A percentile compares a stretch with the other conserved stretches of the same genome.
Conservation (phyloP, 2,797 vertebrate species). For the Cuniculus paca region DNA sequence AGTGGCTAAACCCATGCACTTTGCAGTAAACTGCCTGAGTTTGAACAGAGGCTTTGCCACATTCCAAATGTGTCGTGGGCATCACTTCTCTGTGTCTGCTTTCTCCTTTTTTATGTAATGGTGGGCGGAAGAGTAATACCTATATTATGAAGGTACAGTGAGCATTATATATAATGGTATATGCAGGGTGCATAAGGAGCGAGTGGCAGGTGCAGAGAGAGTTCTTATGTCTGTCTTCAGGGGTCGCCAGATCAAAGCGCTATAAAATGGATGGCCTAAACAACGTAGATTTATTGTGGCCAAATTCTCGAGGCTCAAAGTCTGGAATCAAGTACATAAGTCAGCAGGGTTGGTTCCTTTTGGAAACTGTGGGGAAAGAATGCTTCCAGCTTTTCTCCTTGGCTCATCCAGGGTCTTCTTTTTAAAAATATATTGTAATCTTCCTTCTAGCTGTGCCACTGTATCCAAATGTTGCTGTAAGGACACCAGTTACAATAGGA, state of each 20-base stretch:
- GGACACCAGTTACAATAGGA: background rate
- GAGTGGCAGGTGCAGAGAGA: background rate
- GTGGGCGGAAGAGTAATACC: background rate
- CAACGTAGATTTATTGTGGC: background rate
- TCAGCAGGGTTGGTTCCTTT: background rate
- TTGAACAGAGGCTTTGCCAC: background rate
- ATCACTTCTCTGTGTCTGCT: background rate
- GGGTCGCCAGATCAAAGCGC: background rate
- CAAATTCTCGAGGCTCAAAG: background rate
- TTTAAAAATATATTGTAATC: background rate
- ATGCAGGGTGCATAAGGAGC: no score
- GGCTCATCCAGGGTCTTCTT: no score
- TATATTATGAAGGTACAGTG: background rate
- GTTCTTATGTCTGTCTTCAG: background rate
- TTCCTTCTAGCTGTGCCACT: background rate
- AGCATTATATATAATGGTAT: rapidly evolving
- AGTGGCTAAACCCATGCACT: background rate
- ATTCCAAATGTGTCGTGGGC: background rate
- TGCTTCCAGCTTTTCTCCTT: background rate
- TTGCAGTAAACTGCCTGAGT: background rate
- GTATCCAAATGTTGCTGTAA: background rate
- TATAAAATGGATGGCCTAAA: background rate
- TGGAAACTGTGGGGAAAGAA: background rate
- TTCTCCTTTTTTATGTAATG: background rate
- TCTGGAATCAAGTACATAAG: background rate